These are phyloP conservation scores for Epicampocera succincta DNA, from an alignment of 2,888 invertebrate genomes.

Conservation along the genomic window DNA sequence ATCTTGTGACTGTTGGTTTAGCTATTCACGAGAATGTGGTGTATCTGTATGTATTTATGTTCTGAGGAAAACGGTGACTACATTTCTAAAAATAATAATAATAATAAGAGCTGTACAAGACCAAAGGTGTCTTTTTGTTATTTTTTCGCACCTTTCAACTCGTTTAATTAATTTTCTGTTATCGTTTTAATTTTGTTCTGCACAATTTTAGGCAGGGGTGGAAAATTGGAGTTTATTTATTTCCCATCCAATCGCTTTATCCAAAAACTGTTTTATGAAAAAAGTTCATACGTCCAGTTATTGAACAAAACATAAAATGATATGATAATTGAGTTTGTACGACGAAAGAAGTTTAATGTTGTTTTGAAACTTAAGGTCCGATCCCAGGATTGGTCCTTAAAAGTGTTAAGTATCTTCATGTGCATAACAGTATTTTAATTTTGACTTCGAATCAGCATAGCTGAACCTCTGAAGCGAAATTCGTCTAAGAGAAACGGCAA, in stretches of 20 bases:
- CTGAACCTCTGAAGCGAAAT: too few relatives aligned
- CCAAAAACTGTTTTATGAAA: too few relatives aligned
- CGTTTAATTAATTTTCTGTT: conserved; percentile 40
- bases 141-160: conserved; percentile 44
- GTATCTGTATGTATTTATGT: conserved; percentile 8
- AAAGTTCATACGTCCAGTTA: too few relatives aligned
- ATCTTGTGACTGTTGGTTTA: background rate
- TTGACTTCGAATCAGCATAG: too few relatives aligned
- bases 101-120: conserved; percentile 42
- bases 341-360: too few relatives aligned
- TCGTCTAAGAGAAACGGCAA: too few relatives aligned
- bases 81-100: conserved; percentile 74
- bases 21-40: background rate
- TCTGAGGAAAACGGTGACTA: conserved; percentile 70
- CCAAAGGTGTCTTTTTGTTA: conserved; percentile 64
- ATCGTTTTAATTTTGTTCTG: conserved; percentile 10
- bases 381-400: too few relatives aligned
- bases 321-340: too few relatives aligned
- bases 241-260: background rate
- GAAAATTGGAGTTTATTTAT: background rate
- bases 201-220: conserved; percentile 12
- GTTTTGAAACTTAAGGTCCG: too few relatives aligned
- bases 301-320: too few relatives aligned
- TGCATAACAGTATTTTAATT: too few relatives aligned
- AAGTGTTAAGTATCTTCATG: too few relatives aligned